Evolutionary conservation across 2,888 invertebrate genomes (phyloP), one percentile per base, ranked within the genome.

Genomic region (Sepiola atlantica): DNA sequence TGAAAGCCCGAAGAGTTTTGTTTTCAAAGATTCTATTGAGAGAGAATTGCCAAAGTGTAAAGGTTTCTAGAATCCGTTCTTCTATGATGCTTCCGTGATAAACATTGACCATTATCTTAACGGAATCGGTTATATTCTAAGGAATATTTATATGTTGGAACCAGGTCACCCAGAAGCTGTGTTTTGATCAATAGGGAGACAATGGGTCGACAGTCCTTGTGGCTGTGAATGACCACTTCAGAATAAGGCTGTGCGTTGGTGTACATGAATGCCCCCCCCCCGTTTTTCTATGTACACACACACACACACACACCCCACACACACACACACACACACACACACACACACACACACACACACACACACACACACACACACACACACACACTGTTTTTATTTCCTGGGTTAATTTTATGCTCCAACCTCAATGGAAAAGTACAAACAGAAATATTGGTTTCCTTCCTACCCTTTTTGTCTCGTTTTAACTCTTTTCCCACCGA

Each of bases 201-300:
- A 18, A n/a, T n/a, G 14, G 77, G 16, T 32, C 14, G n/a, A n/a
- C 10, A 32, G n/a, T n/a, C n/a, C n/a, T 77, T 77, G n/a, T 77
- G 77, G 77, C 77, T 77, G n/a, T 77, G 77, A 77, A 77, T 77
- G n/a, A n/a, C 77, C 77, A 77, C 77, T 77, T 77, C 77, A 77
- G 77, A n/a, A 77, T 45, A 77, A 77, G n/a, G n/a, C 77, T 16
- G 21, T 77, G 77, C n/a, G 16, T 77, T n/a, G 77, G 77, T 32
- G 45, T 45, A 45, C 8, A 45, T 8, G 8, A n/a, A n/a, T n/a
- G n/a, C n/a, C n/a, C n/a, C n/a, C n/a, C n/a, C n/a, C n/a, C n/a
- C n/a, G n/a, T n/a, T n/a, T n/a, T n/a, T n/a, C n/a, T n/a, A n/a
- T n/a, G n/a, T n/a, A 8, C 45, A 45, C 45, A 45, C 45, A 45